Base-by-base conservation (phyloP, 1,140 invertebrate species). In the Anoplolepis gracilipes region DNA sequence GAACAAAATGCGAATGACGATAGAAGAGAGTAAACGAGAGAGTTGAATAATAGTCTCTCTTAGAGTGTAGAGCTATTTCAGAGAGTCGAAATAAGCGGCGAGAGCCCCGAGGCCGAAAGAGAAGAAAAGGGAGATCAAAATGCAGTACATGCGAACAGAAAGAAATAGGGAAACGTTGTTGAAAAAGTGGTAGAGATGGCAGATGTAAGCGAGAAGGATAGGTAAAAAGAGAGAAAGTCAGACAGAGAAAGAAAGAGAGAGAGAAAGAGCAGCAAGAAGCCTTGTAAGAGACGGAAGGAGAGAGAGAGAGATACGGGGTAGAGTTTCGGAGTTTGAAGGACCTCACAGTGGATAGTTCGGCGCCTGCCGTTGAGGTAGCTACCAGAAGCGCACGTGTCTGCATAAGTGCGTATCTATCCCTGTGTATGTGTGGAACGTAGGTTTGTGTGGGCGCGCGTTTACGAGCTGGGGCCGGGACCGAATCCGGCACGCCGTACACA, bases 391-490 rank as follows among this genome's bases (percentile, higher is more conserved):
- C 85, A 81, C 72, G 84, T 73, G 76, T 57, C 72, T 88, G 64
- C 79, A 81, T 88, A 73, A 76, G 61, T 81, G 85, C 78, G 77
- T 85, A 82, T 85, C 65, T 64, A 86, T 76, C 70, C 19, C 59
- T 49, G 57, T 73, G 61, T 67, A 61, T 28, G 64, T 25, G 19
- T 69, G 73, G 33, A 1, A n/a, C 25, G 7, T 3, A 28, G n/a
- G n/a, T n/a, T 59, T 28, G 33, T 36, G 78, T 53, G 36, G 53
- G 39, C 13, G 4, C 30, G 46, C 11, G 39, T 76, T 46, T 10
- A 30, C 19, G 36, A 30, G 59, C 13, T 30, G 59, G 57, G 28
- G 69, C 30, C n/a, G 7, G 36, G 59, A 11, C 33, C 42, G 53
- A 82, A 67, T 70, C 57, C 42, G 30, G 39, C 65, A 82, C 46